phyloP scores from a whole-genome alignment of 1,140 invertebrate genomes.

The Tetragnatha versicolor region DNA sequence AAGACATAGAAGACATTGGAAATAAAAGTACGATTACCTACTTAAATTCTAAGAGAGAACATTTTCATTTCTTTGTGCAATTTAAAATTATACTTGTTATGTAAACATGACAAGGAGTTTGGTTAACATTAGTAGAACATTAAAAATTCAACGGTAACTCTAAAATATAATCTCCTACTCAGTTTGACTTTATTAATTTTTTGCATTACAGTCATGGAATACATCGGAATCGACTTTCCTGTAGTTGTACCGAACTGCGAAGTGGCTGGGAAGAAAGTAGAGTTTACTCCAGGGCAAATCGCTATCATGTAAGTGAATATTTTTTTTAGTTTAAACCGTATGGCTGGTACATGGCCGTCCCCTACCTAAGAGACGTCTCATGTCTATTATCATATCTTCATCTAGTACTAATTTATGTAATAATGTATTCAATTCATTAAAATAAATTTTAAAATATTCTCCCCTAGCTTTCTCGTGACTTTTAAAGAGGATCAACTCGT shows the following conservation, averaged over 20 bases:
- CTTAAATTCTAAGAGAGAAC: background rate
- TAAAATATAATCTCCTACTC: background rate
- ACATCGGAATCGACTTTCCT: slow-evolving; percentile 19
- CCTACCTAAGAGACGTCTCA: no score
- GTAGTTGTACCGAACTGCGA: slow-evolving; percentile 25
- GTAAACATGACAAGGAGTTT: background rate
- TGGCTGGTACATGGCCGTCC: no score
- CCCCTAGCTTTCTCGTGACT: no score
- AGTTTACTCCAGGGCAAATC: background rate
- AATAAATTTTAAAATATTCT: no score
- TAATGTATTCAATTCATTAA: no score
- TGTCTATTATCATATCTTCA: no score
- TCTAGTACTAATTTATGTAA: no score
- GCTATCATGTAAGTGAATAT: slow-evolving; percentile 34
- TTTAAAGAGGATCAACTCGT: no score
- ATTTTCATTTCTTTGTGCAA: background rate
- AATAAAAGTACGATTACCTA: background rate
- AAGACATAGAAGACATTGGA: slow-evolving; percentile 10
- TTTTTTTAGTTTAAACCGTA: no score
- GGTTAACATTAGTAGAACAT: background rate
- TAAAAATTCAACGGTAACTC: background rate
- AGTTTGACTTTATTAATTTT: background rate
- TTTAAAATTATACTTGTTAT: background rate
- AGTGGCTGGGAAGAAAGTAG: background rate
- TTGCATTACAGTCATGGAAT: slow-evolving; percentile 6